Conservation (phyloP, 2,797 vertebrate genomes). For the Acanthis flammea region DNA sequence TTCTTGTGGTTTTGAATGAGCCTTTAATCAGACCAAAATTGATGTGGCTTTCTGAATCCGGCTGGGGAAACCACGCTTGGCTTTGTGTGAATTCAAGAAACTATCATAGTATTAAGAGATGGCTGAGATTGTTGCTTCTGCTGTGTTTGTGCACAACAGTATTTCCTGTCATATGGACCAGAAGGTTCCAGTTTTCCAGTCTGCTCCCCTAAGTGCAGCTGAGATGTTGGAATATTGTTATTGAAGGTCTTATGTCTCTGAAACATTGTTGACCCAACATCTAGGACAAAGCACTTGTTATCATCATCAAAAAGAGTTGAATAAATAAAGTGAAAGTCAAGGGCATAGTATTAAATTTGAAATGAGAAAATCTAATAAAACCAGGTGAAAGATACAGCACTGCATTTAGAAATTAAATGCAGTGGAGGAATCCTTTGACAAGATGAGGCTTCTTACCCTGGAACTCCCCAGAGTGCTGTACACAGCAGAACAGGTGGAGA, state of each 20-base stretch:
- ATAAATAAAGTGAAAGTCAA: not conserved
- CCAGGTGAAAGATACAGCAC: not conserved
- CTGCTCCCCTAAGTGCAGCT: not conserved
- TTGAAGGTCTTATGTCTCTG: not conserved
- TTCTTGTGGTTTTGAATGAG: slow-evolving; percentile 61
- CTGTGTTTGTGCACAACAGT: slow-evolving; percentile 11
- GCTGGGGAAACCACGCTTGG: slow-evolving; percentile 21
- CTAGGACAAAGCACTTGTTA: not conserved
- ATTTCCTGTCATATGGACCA: slow-evolving; percentile 21
- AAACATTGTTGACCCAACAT: not conserved
- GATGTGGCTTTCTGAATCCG: slow-evolving; percentile 56
- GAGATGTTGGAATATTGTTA: not conserved
- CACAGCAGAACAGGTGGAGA: not conserved
- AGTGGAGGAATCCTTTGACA: not conserved
- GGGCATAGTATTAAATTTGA: not conserved
- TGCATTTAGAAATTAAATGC: not conserved
- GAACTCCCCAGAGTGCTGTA: not conserved
- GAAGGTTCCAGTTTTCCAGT: slow-evolving; percentile 3
- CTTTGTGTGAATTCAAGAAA: slow-evolving; percentile 17
- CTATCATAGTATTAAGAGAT: not conserved
- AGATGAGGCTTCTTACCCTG: not conserved
- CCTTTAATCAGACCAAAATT: slow-evolving; percentile 68
- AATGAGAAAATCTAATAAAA: not conserved
- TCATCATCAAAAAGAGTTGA: not conserved
- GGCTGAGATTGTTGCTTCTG: slow-evolving; percentile 16